These are phyloP conservation scores for Yponomeuta malinellus DNA, from an alignment of 2,888 invertebrate genomes.

Conservation along the genomic window DNA sequence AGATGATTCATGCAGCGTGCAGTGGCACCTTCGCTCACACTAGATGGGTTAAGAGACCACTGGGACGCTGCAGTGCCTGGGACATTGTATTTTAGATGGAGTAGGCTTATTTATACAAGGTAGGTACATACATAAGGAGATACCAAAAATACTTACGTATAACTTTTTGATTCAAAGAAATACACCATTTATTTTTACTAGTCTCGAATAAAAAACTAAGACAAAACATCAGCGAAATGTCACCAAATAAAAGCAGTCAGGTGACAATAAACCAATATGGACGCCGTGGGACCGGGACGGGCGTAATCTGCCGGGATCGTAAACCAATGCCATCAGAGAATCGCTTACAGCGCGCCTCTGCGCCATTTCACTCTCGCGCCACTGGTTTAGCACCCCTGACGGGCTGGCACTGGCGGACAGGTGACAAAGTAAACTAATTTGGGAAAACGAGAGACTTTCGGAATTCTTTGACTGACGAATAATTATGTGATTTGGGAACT, in stretches of 20 bases:
- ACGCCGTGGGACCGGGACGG: conserved; percentile 11
- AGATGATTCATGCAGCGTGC: too few species aligned
- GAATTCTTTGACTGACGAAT: neutral
- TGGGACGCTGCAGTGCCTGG: too few species aligned
- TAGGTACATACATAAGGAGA: too few species aligned
- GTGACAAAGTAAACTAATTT: neutral
- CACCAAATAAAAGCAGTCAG: conserved; percentile 11
- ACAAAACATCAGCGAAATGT: neutral
- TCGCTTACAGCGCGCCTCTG: conserved; percentile 10
- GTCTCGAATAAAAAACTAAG: neutral
- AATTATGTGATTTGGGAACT: too few species aligned
- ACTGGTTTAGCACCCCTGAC: conserved; percentile 13
- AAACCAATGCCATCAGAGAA: conserved; percentile 13
- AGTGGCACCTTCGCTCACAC: too few species aligned
- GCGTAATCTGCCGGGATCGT: conserved; percentile 11
- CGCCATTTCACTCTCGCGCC: neutral
- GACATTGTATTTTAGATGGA: too few species aligned
- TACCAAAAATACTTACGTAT: too few species aligned
- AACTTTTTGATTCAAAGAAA: neutral
- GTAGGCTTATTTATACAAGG: too few species aligned
- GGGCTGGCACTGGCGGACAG: neutral
- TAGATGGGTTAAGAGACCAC: too few species aligned
- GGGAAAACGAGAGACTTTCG: neutral
- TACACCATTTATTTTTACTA: neutral
- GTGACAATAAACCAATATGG: conserved; percentile 17